Percentiles rank a stretch among this genome's conserved stretches.
Conservation (phyloP, 2,888 invertebrate genomes). For the Acronicta leporina region DNA sequence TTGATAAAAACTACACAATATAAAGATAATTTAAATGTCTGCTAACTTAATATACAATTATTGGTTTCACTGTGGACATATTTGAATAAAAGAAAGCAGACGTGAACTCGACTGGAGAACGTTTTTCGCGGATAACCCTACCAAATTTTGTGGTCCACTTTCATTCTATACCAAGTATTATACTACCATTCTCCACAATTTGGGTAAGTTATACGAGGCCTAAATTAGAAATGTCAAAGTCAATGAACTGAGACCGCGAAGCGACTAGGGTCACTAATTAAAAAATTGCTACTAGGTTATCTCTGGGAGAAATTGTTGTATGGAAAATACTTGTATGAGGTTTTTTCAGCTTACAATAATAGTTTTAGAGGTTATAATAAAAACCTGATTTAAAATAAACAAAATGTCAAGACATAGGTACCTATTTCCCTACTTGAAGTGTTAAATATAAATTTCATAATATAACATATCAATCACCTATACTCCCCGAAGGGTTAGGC, state of each 20-base stretch:
- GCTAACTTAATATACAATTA: conserved; percentile 63
- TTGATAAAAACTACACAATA: conserved; percentile 42
- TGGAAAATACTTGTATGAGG: conserved; percentile 34
- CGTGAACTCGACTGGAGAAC: conserved; percentile 54
- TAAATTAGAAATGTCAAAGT: conserved; percentile 75
- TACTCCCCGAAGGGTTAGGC: no score
- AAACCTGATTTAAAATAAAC: neutral
- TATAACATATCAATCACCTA: no score
- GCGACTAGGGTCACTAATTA: conserved; percentile 60
- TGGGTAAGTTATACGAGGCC: conserved; percentile 58
- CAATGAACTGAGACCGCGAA: conserved; percentile 63
- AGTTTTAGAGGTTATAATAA: conserved; percentile 13
- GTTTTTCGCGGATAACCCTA: conserved; percentile 60
- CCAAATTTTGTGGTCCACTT: conserved; percentile 48
- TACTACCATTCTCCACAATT: conserved; percentile 38
- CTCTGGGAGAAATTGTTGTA: conserved; percentile 46
- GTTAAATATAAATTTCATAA: no score
- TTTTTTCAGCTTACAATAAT: conserved; percentile 13
- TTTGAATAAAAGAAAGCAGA: conserved; percentile 76
- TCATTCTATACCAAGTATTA: conserved; percentile 35
- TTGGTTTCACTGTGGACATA: conserved; percentile 68
- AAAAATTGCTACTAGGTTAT: conserved; percentile 53
- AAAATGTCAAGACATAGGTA: no score
- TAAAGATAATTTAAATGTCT: conserved; percentile 63
- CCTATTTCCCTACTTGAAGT: no score